phyloP scores from a whole-genome alignment of 2,113 vertebrate species.

The Holacanthus passer region DNA sequence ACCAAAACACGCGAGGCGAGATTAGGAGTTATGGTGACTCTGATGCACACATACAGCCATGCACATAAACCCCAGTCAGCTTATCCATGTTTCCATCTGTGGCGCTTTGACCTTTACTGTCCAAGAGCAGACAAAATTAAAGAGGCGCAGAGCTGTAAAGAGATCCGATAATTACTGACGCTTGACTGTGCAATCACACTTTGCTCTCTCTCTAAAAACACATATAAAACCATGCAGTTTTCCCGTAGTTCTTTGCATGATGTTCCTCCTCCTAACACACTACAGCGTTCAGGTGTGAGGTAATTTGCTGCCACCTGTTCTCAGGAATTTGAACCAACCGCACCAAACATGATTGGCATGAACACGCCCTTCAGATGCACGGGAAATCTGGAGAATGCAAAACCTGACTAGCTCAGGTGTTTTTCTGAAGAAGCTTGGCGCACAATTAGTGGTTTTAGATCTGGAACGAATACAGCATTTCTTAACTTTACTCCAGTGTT shows the following conservation, averaged over 20 bases:
- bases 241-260: background rate
- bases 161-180: background rate
- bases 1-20: conserved; percentile 41
- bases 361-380: conserved; percentile 25
- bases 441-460: background rate
- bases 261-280: background rate
- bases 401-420: background rate
- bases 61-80: conserved; percentile 46
- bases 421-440: background rate
- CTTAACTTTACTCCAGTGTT: background rate
- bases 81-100: conserved; percentile 59
- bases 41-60: conserved; percentile 48
- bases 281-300: background rate
- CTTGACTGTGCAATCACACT: background rate
- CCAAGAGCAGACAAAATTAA: conserved; percentile 27
- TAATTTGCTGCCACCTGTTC: background rate
- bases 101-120: conserved; percentile 43
- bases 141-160: conserved; percentile 13
- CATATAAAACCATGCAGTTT: background rate
- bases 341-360: conserved; percentile 5
- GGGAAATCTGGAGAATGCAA: background rate
- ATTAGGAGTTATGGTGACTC: conserved; percentile 56
- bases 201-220: too few relatives aligned
- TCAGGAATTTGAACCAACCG: conserved; percentile 5
- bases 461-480: background rate